These are phyloP conservation scores for Zalophus californianus DNA, from an alignment of 2,797 vertebrate genomes.

Conservation along the genomic window DNA sequence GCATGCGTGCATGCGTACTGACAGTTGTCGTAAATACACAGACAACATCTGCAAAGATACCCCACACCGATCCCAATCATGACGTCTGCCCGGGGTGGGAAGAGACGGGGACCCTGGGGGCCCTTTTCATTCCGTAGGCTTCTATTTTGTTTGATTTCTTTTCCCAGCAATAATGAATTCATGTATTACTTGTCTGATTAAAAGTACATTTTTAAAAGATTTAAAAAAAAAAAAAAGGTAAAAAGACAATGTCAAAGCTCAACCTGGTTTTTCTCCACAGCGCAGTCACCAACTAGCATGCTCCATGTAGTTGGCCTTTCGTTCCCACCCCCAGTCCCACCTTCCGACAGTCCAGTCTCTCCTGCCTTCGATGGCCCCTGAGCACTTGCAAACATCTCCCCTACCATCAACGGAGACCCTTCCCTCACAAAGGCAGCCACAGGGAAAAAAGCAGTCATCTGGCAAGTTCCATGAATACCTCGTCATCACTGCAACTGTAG, in stretches of 20 bases:
- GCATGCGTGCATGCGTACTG: too few species aligned
- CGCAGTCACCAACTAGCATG: background rate
- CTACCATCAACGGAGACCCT: background rate
- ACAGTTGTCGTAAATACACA: background rate
- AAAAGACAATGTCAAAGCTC: background rate
- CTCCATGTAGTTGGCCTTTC: background rate
- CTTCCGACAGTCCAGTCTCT: background rate
- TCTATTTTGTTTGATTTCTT: conserved; percentile 3
- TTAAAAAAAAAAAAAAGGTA: background rate
- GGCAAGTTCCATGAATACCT: background rate
- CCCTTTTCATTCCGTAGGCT: background rate
- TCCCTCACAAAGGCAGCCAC: background rate
- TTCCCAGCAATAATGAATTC: background rate
- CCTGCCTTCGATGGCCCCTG: background rate
- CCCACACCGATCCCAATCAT: background rate
- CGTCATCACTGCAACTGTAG: background rate
- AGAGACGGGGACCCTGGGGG: background rate
- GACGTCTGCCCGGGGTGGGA: background rate
- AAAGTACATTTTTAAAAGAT: conserved; percentile 22
- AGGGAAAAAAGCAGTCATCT: background rate
- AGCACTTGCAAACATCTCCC: background rate
- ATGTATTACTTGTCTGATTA: background rate
- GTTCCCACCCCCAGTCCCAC: background rate
- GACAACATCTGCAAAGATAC: background rate
- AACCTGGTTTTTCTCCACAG: background rate